phyloP scores from a whole-genome alignment of 2,888 invertebrate genomes.

The Catocala sponsa region DNA sequence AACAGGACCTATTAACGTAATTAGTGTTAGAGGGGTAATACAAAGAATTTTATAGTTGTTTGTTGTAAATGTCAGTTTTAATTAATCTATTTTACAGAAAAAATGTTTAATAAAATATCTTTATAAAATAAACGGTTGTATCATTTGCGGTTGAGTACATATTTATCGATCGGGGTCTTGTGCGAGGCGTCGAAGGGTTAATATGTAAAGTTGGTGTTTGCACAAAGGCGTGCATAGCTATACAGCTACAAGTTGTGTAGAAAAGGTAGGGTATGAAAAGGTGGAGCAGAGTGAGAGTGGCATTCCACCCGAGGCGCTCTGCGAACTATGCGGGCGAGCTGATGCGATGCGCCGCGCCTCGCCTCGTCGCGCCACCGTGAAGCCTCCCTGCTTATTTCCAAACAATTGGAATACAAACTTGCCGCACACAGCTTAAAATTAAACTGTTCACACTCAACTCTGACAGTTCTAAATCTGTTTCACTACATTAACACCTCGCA shows the following conservation, averaged over 20 bases:
- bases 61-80: constrained; percentile 88
- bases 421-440: constrained; percentile 40
- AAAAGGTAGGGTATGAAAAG: constrained; percentile 61
- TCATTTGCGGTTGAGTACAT: constrained; percentile 45
- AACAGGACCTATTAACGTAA: constrained; percentile 81
- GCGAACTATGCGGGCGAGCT: constrained; percentile 67
- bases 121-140: constrained; percentile 76
- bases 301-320: constrained; percentile 65
- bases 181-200: constrained; percentile 45
- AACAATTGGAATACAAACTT: constrained; percentile 58
- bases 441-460: constrained; percentile 43
- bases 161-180: constrained; percentile 29
- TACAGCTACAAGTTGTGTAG: constrained; percentile 50
- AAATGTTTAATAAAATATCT: constrained; percentile 88
- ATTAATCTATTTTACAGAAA: constrained; percentile 87
- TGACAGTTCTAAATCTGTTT: constrained; percentile 35
- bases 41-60: constrained; percentile 87
- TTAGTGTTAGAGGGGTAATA: constrained; percentile 79
- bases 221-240: constrained; percentile 49
- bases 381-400: constrained; percentile 48
- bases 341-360: constrained; percentile 36
- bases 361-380: constrained; percentile 13
- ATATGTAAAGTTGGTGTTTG: constrained; percentile 48
- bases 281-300: constrained; percentile 53
- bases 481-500: constrained; percentile 24